A percentile compares a stretch with the other conserved stretches of the same genome.
phyloP scores from a whole-genome alignment of 2,888 invertebrate genomes.

The Tachystola acroxantha region DNA sequence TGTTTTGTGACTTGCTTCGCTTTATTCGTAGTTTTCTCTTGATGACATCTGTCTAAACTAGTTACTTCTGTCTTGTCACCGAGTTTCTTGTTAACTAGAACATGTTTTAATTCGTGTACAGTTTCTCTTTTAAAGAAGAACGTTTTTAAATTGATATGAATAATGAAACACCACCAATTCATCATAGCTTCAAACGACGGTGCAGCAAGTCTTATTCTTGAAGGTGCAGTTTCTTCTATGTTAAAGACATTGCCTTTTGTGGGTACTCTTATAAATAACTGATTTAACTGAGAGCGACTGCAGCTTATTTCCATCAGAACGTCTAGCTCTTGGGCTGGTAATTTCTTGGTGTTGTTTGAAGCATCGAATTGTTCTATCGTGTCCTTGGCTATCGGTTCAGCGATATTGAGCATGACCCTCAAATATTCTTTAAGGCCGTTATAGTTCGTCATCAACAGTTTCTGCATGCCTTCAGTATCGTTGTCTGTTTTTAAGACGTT shows the following conservation, averaged over 20 bases:
- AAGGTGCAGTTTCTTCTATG: slow-evolving; percentile 16
- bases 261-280: too few species aligned
- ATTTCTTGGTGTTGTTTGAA: neutral
- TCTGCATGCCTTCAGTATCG: slow-evolving; percentile 22
- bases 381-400: slow-evolving; percentile 27
- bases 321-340: too few species aligned
- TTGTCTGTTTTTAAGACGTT: slow-evolving; percentile 27
- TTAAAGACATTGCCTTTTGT: slow-evolving; percentile 42
- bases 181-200: slow-evolving; percentile 28
- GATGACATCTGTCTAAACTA: slow-evolving; percentile 14
- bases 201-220: slow-evolving; percentile 19
- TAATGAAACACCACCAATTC: slow-evolving; percentile 32
- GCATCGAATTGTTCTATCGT: slow-evolving; percentile 19
- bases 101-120: slow-evolving; percentile 25
- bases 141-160: slow-evolving; percentile 21
- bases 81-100: slow-evolving; percentile 31
- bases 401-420: slow-evolving; percentile 28
- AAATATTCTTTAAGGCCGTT: slow-evolving; percentile 42
- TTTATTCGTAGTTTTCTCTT: slow-evolving; percentile 8
- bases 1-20: neutral
- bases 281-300: slow-evolving; percentile 35
- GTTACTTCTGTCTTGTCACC: slow-evolving; percentile 3
- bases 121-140: slow-evolving; percentile 25
- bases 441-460: slow-evolving; percentile 39
- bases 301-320: slow-evolving; percentile 40